Percentiles rank a stretch among this genome's conserved stretches.
These are phyloP conservation scores for Styela clava DNA, from an alignment of 23 tunicate genomes.

Conservation along the genomic window DNA sequence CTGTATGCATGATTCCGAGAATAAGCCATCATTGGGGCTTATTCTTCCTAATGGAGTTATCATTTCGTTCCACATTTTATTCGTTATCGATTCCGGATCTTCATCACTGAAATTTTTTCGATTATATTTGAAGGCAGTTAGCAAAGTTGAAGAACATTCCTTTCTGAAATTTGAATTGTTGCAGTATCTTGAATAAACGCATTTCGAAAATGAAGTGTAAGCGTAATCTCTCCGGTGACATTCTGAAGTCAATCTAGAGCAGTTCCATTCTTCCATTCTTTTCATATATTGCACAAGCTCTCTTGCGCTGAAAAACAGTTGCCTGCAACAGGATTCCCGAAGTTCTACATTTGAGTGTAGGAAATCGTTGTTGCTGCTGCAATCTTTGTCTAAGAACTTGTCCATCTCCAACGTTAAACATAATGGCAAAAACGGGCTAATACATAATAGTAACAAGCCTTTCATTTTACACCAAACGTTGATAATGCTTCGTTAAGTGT, in stretches of 20 bases:
- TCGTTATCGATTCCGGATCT: neutral
- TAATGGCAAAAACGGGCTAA: neutral
- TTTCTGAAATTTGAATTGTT: neutral
- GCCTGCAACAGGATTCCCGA: neutral
- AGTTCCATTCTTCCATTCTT: neutral
- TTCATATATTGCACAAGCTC: neutral
- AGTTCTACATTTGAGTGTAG: neutral
- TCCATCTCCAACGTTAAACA: neutral
- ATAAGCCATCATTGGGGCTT: neutral
- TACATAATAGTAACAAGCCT: neutral
- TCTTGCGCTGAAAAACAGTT: neutral
- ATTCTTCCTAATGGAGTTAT: neutral
- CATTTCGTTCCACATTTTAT: neutral
- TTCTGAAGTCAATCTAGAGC: neutral
- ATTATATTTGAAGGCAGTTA: neutral
- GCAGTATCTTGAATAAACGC: neutral
- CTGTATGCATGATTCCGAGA: neutral
- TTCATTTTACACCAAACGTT: too few relatives aligned
- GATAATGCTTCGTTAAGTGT: too few relatives aligned
- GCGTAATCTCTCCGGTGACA: neutral
- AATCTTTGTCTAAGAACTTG: neutral
- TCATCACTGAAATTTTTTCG: neutral
- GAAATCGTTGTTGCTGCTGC: neutral
- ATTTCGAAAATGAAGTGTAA: neutral
- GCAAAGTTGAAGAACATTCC: neutral